A percentile compares a stretch with the other conserved stretches of the same genome.
Evolutionary conservation across 2,888 invertebrate genomes (phyloP).

Genomic region (Polietes domitor): DNA sequence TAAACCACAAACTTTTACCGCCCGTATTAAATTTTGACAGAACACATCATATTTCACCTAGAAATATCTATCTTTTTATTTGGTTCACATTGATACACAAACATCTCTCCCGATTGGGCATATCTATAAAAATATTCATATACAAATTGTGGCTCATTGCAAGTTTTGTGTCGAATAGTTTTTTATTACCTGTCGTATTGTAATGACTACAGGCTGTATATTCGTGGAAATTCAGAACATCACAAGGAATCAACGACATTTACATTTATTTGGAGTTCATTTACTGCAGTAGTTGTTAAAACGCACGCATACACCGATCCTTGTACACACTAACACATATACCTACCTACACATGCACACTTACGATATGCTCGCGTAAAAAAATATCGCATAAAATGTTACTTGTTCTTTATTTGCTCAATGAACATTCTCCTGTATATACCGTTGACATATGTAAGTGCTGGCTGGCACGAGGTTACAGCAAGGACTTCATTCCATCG

Average conservation of each 20-base stretch:
- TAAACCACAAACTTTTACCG: no score
- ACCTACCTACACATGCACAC: background rate
- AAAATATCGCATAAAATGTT: background rate
- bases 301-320: background rate
- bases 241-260: conserved; percentile 1
- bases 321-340: background rate
- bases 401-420: conserved; percentile 2
- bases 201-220: background rate
- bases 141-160: no score
- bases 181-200: no score
- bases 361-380: background rate
- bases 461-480: background rate
- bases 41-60: no score
- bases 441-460: background rate
- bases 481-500: background rate
- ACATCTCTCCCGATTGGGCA: no score
- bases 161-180: no score
- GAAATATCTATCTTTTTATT: no score
- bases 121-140: no score
- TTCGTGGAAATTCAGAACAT: background rate
- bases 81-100: no score
- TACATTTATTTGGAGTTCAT: conserved; percentile 34
- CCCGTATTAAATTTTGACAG: no score
- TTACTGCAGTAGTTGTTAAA: conserved; percentile 1
- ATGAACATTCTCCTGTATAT: background rate